Percentiles rank a stretch among this genome's conserved stretches.
phyloP scores from a whole-genome alignment of 30 jellyfish, hydroid and myxozoan species.

The Catostylus mosaicus region DNA sequence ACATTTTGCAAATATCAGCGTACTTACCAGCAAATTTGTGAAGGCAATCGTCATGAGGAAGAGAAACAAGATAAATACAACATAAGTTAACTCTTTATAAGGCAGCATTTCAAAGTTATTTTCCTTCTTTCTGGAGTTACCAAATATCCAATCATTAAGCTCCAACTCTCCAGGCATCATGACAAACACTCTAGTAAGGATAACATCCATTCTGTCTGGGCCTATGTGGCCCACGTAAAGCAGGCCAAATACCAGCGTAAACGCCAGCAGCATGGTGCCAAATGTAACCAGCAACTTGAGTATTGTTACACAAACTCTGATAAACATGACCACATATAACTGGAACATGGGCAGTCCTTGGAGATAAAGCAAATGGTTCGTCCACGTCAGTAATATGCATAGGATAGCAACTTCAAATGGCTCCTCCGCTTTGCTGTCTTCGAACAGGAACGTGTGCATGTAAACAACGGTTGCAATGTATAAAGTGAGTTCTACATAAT shows the following conservation, averaged over 20 bases:
- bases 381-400: constrained; percentile 17
- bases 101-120: background rate
- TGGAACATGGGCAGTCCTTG: constrained; percentile 8
- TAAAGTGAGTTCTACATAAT: constrained; percentile 1
- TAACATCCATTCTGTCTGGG: background rate
- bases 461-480: background rate
- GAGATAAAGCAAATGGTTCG: constrained; percentile 22
- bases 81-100: background rate
- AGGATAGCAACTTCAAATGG: background rate
- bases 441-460: background rate
- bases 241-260: background rate
- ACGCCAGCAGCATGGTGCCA: constrained; percentile 13
- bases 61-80: background rate
- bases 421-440: constrained; percentile 1
- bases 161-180: constrained; percentile 30
- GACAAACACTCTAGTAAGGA: constrained; percentile 1
- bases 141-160: constrained; percentile 2
- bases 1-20: too few relatives aligned
- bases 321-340: constrained; percentile 4
- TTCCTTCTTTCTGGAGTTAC: background rate
- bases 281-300: background rate
- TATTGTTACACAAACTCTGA: constrained; percentile 2
- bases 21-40: constrained; percentile 24
- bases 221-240: background rate
- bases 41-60: constrained; percentile 12